Percentiles rank a stretch among this genome's conserved stretches.
Evolutionary conservation across 1,140 invertebrate genomes (phyloP).

Genomic region (Ostrea denselamellosa): DNA sequence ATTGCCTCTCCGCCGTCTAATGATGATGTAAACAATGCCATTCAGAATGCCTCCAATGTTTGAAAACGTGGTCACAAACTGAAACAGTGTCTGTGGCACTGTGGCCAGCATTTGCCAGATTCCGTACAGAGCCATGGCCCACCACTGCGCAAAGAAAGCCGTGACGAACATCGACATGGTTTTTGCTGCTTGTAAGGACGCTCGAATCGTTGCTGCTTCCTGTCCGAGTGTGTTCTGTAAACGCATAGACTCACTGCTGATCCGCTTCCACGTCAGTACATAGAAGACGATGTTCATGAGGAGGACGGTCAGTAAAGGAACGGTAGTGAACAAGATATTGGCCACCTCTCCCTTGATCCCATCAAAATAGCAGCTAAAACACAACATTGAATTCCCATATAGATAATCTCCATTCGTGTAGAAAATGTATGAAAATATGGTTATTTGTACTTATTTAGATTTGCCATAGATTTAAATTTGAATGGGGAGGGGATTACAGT

Average conservation of each 20-base stretch:
- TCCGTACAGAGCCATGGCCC: slow-evolving; percentile 51
- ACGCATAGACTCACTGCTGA: slow-evolving; percentile 41
- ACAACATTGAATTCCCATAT: too few relatives aligned
- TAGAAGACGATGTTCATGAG: slow-evolving; percentile 48
- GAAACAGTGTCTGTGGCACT: slow-evolving; percentile 47
- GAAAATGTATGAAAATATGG: too few relatives aligned
- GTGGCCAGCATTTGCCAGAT: slow-evolving; percentile 46
- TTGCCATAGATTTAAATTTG: too few relatives aligned
- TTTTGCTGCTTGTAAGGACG: slow-evolving; percentile 45
- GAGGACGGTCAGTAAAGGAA: slow-evolving; percentile 46
- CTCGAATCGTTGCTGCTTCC: slow-evolving; percentile 33
- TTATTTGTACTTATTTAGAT: too few relatives aligned
- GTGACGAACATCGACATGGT: slow-evolving; percentile 51
- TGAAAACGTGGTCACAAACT: slow-evolving; percentile 56
- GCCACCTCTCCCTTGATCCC: slow-evolving; percentile 50
- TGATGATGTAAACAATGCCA: slow-evolving; percentile 50
- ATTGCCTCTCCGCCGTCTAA: slow-evolving; percentile 40
- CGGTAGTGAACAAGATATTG: slow-evolving; percentile 53
- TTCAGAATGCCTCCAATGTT: slow-evolving; percentile 55
- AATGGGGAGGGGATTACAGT: too few relatives aligned
- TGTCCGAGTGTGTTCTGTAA: slow-evolving; percentile 47
- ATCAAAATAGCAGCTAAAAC: slow-evolving; percentile 55
- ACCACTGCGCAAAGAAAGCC: slow-evolving; percentile 52
- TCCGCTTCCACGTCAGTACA: slow-evolving; percentile 49
- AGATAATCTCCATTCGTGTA: too few relatives aligned